A percentile compares a stretch with the other conserved stretches of the same genome.
Conservation (phyloP, 2,888 invertebrate genomes). For the Erannis defoliaria region DNA sequence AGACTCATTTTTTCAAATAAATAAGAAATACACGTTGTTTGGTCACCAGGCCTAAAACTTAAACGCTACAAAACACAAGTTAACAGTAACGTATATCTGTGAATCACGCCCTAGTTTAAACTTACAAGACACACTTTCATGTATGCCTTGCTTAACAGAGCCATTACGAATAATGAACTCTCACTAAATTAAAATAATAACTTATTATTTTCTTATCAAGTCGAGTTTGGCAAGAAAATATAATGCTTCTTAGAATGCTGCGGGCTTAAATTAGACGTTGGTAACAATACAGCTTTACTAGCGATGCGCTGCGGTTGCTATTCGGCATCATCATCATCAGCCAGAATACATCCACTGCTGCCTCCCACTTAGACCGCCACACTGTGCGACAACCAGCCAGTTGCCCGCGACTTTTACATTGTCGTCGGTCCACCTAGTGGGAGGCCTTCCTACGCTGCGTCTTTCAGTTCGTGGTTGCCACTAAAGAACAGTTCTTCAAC, state of each 20-base stretch:
- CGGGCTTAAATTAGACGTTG: neutral
- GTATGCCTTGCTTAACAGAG: slow-evolving; percentile 41
- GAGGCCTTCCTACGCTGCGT: no score
- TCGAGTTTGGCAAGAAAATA: slow-evolving; percentile 7
- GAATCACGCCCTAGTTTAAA: slow-evolving; percentile 65
- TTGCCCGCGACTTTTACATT: no score
- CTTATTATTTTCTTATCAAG: slow-evolving; percentile 18
- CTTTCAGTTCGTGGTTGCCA: no score
- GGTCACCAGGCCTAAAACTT: neutral
- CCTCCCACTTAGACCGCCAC: no score
- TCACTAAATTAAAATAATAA: slow-evolving; percentile 42
- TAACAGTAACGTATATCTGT: slow-evolving; percentile 51
- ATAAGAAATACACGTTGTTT: neutral
- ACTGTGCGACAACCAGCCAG: no score
- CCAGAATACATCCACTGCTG: no score
- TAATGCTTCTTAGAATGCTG: neutral
- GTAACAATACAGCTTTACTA: neutral
- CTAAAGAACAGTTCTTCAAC: no score
- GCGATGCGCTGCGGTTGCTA: no score
- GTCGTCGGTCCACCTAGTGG: no score
- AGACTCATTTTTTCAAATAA: no score
- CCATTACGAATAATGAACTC: slow-evolving; percentile 46
- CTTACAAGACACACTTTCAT: slow-evolving; percentile 59
- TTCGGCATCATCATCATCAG: no score
- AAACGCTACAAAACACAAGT: neutral